phyloP scores from a whole-genome alignment of 2,888 invertebrate species.

The Cephus sareptanus region DNA sequence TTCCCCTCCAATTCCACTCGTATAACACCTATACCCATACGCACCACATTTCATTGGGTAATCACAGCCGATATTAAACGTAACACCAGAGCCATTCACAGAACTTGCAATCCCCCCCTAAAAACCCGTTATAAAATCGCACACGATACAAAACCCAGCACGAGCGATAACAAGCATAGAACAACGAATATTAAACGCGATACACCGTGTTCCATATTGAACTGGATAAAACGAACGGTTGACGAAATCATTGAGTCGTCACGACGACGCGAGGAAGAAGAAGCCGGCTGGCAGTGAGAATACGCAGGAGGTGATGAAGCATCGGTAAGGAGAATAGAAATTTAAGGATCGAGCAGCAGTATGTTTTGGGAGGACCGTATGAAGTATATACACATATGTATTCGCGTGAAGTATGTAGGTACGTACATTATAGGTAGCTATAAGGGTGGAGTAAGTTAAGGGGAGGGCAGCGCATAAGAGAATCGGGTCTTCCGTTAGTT shows the following conservation, averaged over 20 bases:
- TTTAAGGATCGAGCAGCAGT: neutral
- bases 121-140: neutral
- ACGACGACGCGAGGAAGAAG: neutral
- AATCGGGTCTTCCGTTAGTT: slow-evolving; percentile 60
- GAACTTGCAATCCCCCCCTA: neutral
- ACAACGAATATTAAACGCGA: neutral
- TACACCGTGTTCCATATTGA: neutral
- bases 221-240: neutral
- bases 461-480: neutral
- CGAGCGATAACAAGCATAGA: neutral
- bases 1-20: slow-evolving; percentile 14
- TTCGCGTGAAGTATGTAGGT: neutral
- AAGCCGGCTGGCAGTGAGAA: neutral
- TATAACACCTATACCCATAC: neutral
- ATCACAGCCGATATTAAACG: neutral
- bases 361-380: neutral
- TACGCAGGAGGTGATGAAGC: neutral
- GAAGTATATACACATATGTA: too few relatives aligned
- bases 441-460: neutral
- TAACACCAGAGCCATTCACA: neutral
- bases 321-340: neutral
- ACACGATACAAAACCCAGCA: neutral
- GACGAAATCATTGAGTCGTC: neutral
- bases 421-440: neutral
- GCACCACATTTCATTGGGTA: neutral